Evolutionary conservation across 2,113 vertebrate genomes (phyloP).

Genomic region (Pontoporia blainvillei): DNA sequence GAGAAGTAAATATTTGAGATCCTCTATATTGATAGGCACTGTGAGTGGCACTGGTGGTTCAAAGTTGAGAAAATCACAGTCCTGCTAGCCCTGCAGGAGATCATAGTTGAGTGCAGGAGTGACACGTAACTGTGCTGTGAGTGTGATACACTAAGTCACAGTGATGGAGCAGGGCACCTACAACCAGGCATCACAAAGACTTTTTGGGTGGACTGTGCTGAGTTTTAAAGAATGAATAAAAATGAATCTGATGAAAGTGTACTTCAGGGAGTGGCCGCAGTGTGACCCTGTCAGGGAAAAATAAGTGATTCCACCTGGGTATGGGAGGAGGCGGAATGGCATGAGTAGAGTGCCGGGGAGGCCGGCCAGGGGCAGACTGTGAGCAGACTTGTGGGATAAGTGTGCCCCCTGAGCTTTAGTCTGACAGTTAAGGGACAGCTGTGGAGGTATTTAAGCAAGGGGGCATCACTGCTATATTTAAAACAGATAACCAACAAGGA

Average conservation of each 20-base stretch:
- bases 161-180: neutral
- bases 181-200: neutral
- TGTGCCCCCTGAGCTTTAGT: neutral
- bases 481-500: neutral
- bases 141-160: neutral
- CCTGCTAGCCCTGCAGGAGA: neutral
- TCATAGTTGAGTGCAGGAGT: neutral
- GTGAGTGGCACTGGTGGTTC: neutral
- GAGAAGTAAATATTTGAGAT: neutral
- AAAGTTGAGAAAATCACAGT: neutral
- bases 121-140: neutral
- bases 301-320: neutral
- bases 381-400: neutral
- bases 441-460: neutral
- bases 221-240: conserved; percentile 23
- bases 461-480: neutral
- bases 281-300: neutral
- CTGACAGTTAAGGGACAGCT: neutral
- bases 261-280: neutral
- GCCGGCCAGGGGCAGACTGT: neutral
- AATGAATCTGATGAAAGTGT: neutral
- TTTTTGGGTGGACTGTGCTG: neutral
- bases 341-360: neutral
- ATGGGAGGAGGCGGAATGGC: neutral
- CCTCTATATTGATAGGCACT: neutral